Conservation (phyloP, 92 coral and sea anemone species). For the Muricea muricata region DNA sequence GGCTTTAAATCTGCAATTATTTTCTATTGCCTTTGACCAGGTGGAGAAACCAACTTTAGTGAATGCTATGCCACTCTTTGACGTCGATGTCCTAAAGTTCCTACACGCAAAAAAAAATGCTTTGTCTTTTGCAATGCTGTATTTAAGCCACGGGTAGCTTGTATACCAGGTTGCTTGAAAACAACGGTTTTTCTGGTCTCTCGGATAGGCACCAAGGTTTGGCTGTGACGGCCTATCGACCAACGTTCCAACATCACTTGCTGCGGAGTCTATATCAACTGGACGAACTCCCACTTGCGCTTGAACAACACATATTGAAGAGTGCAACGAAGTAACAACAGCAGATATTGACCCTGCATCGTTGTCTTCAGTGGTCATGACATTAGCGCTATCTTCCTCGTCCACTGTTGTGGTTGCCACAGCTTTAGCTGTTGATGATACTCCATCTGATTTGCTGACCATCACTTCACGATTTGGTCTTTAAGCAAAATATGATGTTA, state of each 20-base stretch:
- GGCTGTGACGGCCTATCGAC: constrained; percentile 10
- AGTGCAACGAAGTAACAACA: background rate
- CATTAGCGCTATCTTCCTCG: too few relatives aligned
- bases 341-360: background rate
- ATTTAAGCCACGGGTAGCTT: constrained; percentile 9
- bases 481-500: constrained; percentile 19
- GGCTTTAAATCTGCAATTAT: constrained; percentile 11
- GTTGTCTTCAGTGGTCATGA: background rate
- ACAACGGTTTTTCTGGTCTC: constrained; percentile 15
- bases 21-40: constrained; percentile 26
- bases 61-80: background rate
- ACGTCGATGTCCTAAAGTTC: background rate
- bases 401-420: background rate
- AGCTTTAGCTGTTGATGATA: background rate
- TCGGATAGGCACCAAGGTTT: background rate
- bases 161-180: background rate
- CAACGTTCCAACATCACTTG: constrained; percentile 17
- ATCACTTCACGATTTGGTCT: background rate
- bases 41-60: constrained; percentile 3
- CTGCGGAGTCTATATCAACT: background rate
- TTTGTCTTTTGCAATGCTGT: constrained; percentile 10
- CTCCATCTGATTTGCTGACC: background rate
- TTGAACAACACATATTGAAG: constrained; percentile 11
- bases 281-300: background rate
- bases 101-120: constrained; percentile 32